These are phyloP conservation scores for Cyanoderma ruficeps DNA, from an alignment of 2,113 vertebrate species.

Conservation along the genomic window DNA sequence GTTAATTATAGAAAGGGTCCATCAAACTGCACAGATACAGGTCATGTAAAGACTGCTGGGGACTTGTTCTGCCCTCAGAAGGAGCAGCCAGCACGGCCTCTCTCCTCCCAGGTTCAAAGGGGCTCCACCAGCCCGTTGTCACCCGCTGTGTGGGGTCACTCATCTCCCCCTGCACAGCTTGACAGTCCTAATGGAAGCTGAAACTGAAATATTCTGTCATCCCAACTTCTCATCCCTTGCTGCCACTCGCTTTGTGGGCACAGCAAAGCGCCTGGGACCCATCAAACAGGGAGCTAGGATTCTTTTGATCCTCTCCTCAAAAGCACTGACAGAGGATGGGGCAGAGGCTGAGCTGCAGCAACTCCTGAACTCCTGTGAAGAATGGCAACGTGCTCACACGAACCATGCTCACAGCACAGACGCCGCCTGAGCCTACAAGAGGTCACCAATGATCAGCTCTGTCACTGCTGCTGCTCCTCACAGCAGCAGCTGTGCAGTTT, in stretches of 20 bases:
- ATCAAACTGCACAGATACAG: background rate
- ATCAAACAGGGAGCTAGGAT: background rate
- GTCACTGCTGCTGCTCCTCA: background rate
- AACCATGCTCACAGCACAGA: background rate
- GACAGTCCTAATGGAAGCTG: background rate
- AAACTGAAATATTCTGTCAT: background rate
- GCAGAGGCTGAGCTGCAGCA: background rate
- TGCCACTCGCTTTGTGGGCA: background rate
- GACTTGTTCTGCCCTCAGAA: background rate
- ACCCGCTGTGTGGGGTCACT: background rate
- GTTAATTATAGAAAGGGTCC: slow-evolving; percentile 50
- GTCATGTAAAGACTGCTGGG: background rate
- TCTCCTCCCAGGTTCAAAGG: background rate
- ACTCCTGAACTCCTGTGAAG: background rate
- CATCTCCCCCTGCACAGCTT: background rate
- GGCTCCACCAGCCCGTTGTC: background rate
- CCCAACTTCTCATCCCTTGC: background rate
- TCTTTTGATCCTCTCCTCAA: background rate
- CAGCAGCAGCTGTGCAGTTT: background rate
- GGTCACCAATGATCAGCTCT: background rate
- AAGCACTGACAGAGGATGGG: background rate
- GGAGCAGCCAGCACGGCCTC: background rate
- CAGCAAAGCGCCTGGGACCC: background rate
- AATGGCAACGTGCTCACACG: fast-evolving
- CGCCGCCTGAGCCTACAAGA: background rate